These are phyloP conservation scores for Archivesica marissinica DNA, from an alignment of 1,140 invertebrate genomes.

Conservation along the genomic window DNA sequence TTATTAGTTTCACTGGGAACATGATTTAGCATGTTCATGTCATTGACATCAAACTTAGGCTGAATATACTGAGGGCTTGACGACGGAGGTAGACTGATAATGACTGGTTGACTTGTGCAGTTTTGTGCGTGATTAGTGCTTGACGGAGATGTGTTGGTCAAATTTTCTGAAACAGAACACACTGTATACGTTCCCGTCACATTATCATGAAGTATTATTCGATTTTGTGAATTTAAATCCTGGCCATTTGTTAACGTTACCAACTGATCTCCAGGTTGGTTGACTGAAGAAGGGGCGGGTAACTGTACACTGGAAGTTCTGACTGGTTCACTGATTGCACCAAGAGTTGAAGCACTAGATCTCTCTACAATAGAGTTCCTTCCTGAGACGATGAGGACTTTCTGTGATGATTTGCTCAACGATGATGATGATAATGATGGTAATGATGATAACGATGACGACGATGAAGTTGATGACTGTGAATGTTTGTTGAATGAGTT, in stretches of 20 bases:
- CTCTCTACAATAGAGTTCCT: conserved; percentile 10
- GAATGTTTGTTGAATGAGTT: conserved; percentile 41
- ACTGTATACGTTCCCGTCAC: conserved; percentile 31
- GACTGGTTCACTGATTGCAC: background rate
- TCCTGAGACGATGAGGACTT: conserved; percentile 60
- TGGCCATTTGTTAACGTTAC: conserved; percentile 15
- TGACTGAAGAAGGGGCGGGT: background rate
- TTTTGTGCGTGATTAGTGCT: background rate
- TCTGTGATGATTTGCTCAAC: conserved; percentile 43
- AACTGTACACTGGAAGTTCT: background rate
- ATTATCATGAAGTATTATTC: conserved; percentile 42
- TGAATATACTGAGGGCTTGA: conserved; percentile 32
- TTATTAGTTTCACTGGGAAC: conserved; percentile 26
- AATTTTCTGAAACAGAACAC: background rate
- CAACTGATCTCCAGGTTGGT: conserved; percentile 3
- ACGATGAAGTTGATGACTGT: conserved; percentile 8
- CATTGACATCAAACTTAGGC: conserved; percentile 47
- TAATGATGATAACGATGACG: conserved; percentile 20
- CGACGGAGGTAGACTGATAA: conserved; percentile 27
- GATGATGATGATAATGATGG: conserved; percentile 18
- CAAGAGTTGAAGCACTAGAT: conserved; percentile 3
- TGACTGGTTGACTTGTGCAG: conserved; percentile 25
- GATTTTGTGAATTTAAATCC: conserved; percentile 36
- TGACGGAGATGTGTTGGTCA: conserved; percentile 30
- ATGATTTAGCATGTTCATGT: conserved; percentile 44